Evolutionary conservation across 2,113 vertebrate genomes (phyloP).

Genomic region (Sinocyclocheilus grahami): DNA sequence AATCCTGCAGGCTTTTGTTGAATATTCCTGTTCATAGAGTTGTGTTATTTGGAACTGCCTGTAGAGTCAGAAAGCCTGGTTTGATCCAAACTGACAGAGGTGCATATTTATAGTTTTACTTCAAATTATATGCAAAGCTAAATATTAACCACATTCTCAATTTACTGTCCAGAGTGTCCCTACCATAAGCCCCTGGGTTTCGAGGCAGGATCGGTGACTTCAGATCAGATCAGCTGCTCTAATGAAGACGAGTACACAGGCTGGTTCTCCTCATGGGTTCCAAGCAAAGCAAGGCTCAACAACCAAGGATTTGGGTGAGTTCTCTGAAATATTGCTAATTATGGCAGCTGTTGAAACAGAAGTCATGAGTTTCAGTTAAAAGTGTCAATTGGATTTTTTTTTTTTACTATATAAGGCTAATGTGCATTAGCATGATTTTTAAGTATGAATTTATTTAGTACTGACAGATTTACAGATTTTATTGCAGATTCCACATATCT

Average conservation of each 20-base stretch:
- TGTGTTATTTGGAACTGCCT: neutral
- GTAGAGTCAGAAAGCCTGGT: neutral
- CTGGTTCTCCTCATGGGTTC: constrained; percentile 96
- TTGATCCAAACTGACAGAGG: neutral
- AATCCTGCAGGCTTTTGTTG: constrained; percentile 3
- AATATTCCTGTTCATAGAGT: neutral
- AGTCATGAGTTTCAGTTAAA: neutral
- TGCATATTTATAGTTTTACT: neutral
- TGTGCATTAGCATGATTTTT: neutral
- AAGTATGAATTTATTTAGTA: neutral
- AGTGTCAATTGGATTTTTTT: no score
- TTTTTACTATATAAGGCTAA: neutral
- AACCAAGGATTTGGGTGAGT: constrained; percentile 94
- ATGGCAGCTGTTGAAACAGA: neutral
- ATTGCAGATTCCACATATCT: neutral
- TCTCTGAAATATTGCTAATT: neutral
- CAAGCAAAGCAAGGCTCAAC: constrained; percentile 91
- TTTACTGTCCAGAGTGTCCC: constrained; percentile 83
- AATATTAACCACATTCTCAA: neutral
- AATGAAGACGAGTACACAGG: constrained; percentile 92
- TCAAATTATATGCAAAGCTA: neutral
- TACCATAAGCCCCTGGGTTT: constrained; percentile 95
- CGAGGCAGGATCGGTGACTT: constrained; percentile 85
- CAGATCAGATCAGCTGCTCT: constrained; percentile 93
- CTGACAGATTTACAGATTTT: neutral